These are phyloP conservation scores for Camponotus floridanus DNA, from an alignment of 1,140 invertebrate genomes.

Conservation along the genomic window DNA sequence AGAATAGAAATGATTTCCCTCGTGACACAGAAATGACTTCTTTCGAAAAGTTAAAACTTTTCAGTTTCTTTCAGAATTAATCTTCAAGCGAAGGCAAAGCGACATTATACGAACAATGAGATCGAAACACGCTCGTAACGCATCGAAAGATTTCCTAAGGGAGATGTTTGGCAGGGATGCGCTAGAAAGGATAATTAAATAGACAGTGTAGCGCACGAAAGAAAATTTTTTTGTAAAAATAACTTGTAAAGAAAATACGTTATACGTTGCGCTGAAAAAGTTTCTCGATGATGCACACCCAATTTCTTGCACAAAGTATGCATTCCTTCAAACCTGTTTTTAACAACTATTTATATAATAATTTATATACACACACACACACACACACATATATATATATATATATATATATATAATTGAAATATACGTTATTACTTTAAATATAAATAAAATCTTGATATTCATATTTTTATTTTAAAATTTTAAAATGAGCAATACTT, in stretches of 20 bases:
- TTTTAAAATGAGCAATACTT: neutral
- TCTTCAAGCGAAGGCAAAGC: neutral
- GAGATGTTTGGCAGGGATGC: neutral
- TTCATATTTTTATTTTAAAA: neutral
- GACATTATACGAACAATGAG: neutral
- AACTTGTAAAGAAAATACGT: constrained; percentile 40
- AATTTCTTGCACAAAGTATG: neutral
- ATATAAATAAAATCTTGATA: neutral
- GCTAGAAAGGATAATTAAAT: constrained; percentile 41
- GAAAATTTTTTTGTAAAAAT: constrained; percentile 38
- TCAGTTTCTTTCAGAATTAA: constrained; percentile 21
- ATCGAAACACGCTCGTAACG: neutral
- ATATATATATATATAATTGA: neutral
- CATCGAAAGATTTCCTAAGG: constrained; percentile 29
- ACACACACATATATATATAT: neutral
- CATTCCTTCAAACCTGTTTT: neutral
- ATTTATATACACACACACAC: neutral
- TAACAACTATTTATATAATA: neutral
- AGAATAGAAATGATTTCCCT: constrained; percentile 7
- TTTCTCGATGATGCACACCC: neutral
- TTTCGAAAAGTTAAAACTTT: neutral
- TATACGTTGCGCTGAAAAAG: neutral
- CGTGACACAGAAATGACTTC: neutral
- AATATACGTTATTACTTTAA: neutral
- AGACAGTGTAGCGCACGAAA: constrained; percentile 2